phyloP scores from a whole-genome alignment of 2,888 invertebrate species.

The Elegia similella region DNA sequence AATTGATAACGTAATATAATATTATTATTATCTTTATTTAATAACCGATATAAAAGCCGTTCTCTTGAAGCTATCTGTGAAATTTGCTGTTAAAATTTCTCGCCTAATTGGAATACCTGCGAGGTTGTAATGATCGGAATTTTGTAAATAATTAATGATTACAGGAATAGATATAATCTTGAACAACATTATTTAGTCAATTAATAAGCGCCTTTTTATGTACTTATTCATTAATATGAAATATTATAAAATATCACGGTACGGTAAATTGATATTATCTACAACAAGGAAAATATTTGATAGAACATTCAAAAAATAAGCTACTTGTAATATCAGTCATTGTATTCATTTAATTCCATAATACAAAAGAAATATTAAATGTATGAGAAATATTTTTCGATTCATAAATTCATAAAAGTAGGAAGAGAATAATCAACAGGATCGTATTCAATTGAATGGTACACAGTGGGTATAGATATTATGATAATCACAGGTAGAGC shows the following conservation, averaged over 20 bases:
- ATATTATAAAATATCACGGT: too few relatives aligned
- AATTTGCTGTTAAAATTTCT: slow-evolving; percentile 33
- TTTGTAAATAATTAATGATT: slow-evolving; percentile 23
- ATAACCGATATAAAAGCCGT: slow-evolving; percentile 14
- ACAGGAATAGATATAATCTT: slow-evolving; percentile 22
- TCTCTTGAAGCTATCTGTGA: slow-evolving; percentile 28
- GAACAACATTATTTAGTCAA: neutral
- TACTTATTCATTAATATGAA: too few relatives aligned
- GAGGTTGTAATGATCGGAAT: slow-evolving; percentile 30
- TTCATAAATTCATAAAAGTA: neutral
- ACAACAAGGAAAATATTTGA: too few relatives aligned
- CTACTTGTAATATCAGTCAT: too few relatives aligned
- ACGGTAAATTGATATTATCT: too few relatives aligned
- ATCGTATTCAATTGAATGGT: slow-evolving; percentile 41
- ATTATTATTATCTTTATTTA: slow-evolving; percentile 7
- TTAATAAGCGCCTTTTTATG: too few relatives aligned
- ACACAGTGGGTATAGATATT: slow-evolving; percentile 53
- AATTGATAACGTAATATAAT: neutral
- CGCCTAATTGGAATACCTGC: slow-evolving; percentile 35
- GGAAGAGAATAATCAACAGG: slow-evolving; percentile 33
- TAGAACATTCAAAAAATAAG: too few relatives aligned
- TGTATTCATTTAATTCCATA: too few relatives aligned
- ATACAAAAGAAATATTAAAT: too few relatives aligned
- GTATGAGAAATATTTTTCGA: neutral
- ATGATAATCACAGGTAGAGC: slow-evolving; percentile 66